Evolutionary conservation across 1,140 invertebrate species (phyloP), one percentile per base, ranked within the genome.

Genomic region (Nephotettix cincticeps): DNA sequence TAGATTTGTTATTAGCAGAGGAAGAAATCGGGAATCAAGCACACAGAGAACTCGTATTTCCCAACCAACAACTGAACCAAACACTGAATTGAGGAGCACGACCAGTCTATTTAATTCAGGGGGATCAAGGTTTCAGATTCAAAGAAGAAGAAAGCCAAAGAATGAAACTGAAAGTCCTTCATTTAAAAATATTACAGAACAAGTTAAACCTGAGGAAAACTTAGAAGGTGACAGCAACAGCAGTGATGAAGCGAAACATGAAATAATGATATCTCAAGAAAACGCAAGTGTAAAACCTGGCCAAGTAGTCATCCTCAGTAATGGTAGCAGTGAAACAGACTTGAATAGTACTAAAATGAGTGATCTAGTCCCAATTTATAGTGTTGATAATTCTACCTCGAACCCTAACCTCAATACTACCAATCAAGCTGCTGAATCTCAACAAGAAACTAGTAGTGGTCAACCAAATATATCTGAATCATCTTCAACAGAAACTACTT

Each of bases 211-310:
- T n/a, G 47, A n/a, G 21, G 40, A 67, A 1, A 65, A 11, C n/a
- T 11, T 21, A 65, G 63, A 6, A 1, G 2, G 6, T 9, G 9
- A 63, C 2, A 43, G 14, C 17, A 25, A 43, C 17, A 43, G 14
- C 13, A 67, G n/a, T 67, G 64, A 67, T 23, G 40, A 43, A n/a
- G 61, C 17, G n/a, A 30, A 67, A 43, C 17, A 45, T 43, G 36
- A 67, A 67, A 67, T 67, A 27, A 19, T 67, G 14, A 67, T 67
- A 2, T 67, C 64, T 21, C 64, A 67, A 67, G 64, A 67, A 67
- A 67, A 67, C 27, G n/a, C 64, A 19, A 67, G 21, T 43, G 21
- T 40, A 19, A 45, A 67, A 45, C 32, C 64, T 21, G 30, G 27
- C 25, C 56, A 61, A 61, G 23, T 61, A 27, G n/a, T 3, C 6